phyloP scores from a whole-genome alignment of 2,888 invertebrate genomes.

The Drosophila siamana region DNA sequence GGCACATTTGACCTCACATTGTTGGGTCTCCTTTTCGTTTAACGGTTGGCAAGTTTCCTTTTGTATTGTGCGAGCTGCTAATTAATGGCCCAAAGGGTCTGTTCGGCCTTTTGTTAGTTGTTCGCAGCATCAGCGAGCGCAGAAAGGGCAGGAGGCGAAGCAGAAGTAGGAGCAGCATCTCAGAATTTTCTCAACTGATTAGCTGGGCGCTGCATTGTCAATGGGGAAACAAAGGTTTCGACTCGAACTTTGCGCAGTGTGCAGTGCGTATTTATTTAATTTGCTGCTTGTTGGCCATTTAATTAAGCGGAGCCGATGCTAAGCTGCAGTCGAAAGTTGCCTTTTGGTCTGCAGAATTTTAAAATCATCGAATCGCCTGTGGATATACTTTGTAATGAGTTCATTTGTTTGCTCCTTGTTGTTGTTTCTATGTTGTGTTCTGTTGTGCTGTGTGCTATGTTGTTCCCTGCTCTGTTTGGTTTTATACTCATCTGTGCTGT shows the following conservation, averaged over 20 bases:
- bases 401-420: slow-evolving; percentile 39
- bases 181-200: slow-evolving; percentile 73
- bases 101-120: slow-evolving; percentile 58
- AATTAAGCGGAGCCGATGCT: slow-evolving; percentile 66
- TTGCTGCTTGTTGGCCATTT: slow-evolving; percentile 67
- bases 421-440: slow-evolving; percentile 4
- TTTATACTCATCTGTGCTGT: background rate
- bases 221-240: slow-evolving; percentile 55
- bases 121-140: slow-evolving; percentile 34
- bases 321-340: slow-evolving; percentile 63
- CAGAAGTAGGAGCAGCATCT: slow-evolving; percentile 36
- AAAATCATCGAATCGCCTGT: slow-evolving; percentile 68
- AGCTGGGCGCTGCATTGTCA: slow-evolving; percentile 71
- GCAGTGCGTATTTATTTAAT: slow-evolving; percentile 65
- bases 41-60: slow-evolving; percentile 37
- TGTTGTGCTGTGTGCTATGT: background rate
- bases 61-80: slow-evolving; percentile 62
- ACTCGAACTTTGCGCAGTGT: slow-evolving; percentile 2
- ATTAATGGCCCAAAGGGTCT: slow-evolving; percentile 71
- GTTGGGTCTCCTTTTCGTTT: slow-evolving; percentile 19
- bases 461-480: background rate
- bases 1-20: slow-evolving; percentile 57
- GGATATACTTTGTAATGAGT: slow-evolving; percentile 72
- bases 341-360: slow-evolving; percentile 54
- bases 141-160: background rate